phyloP scores from a whole-genome alignment of 2,888 invertebrate genomes.

The Eupeodes luniger region DNA sequence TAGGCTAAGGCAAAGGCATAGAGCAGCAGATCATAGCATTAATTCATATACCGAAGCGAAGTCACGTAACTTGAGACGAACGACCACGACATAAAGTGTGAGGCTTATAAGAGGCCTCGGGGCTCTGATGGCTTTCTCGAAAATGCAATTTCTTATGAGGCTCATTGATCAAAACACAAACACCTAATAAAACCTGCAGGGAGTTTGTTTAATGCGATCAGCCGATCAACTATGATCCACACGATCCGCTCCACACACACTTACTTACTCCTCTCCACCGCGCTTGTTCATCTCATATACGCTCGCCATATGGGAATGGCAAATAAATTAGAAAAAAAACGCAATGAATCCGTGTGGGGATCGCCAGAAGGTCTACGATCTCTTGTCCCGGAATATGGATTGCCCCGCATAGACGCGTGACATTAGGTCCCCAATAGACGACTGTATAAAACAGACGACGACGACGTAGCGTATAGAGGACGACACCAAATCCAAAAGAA shows the following conservation, averaged over 20 bases:
- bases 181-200: conserved; percentile 76
- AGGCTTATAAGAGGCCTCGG: conserved; percentile 22
- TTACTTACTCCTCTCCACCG: neutral
- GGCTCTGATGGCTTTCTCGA: conserved; percentile 6
- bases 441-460: conserved; percentile 5
- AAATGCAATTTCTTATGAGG: conserved; percentile 69
- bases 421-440: conserved; percentile 56
- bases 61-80: conserved; percentile 67
- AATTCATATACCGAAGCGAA: conserved; percentile 23
- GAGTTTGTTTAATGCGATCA: conserved; percentile 72
- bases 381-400: conserved; percentile 63
- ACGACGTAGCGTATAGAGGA: conserved; percentile 31
- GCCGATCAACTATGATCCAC: conserved; percentile 71
- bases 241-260: conserved; percentile 4
- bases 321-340: conserved; percentile 70
- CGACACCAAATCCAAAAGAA: conserved; percentile 57
- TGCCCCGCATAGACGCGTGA: conserved; percentile 74
- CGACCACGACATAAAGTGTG: conserved; percentile 51
- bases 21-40: conserved; percentile 58
- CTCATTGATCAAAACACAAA: conserved; percentile 76
- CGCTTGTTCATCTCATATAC: neutral
- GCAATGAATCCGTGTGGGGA: conserved; percentile 64
- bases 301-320: conserved; percentile 17
- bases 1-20: neutral
- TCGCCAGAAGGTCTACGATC: conserved; percentile 73